Evolutionary conservation across 2,797 vertebrate species (phyloP), one percentile per base, ranked within the genome.

Genomic region (Rhincodon typus): DNA sequence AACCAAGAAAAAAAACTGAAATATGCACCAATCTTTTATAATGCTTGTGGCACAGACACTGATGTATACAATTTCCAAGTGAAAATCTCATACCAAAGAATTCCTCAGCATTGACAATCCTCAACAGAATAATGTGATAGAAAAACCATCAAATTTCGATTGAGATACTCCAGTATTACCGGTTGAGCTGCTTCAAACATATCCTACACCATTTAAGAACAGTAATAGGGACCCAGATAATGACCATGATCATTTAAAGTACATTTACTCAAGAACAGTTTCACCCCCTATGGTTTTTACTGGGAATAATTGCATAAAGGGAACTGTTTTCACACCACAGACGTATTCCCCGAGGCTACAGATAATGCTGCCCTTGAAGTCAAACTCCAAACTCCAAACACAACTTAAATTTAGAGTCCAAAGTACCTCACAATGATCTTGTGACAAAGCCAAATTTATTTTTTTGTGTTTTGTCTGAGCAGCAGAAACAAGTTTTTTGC

Each of bases 161-260:
- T 77, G 69, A 74, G 50, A 95, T 53, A 95, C 70, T 95, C 90
- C 17, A 95, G 72, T 77, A 4, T 77, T 74, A 74, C 46, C 3
- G n/a, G 70, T 27, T 23, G 30, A 74, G 70, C 42, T 57, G 70
- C 15, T 95, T 95, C 70, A 77, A 34, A 95, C 46, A 46, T 57
- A 70, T 50, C 42, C n/a, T 50, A 69, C 93, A 27, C 30, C 94
- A 94, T 94, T 74, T 94, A 74, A 94, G 69, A 42, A 95, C 72
- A 69, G 25, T 95, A 95, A 77, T 57, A 72, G 94, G 46, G 70
- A 77, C 46, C 30, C 46, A 94, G 69, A 8, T 74, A 95, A 95
- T 95, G 30, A 70, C 94, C 94, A 74, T 77, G 69, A 53, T 77
- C 94, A 95, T 95, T 95, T 95, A 77, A 95, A 95, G 94, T 77